phyloP scores from a whole-genome alignment of 2,113 vertebrate genomes.

The Cryptotis parvus region DNA sequence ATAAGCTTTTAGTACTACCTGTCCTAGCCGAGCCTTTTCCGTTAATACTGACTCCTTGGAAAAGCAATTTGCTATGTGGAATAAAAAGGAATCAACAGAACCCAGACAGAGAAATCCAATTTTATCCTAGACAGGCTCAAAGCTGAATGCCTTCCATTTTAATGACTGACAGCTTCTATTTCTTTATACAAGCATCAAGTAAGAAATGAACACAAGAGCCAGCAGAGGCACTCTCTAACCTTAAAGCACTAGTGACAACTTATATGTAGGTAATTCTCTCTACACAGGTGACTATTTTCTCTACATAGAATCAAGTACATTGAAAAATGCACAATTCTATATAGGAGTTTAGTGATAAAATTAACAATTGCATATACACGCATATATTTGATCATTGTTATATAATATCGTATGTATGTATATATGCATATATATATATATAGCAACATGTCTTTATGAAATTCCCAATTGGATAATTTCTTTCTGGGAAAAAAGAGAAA shows the following conservation, averaged over 20 bases:
- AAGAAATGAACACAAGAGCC: slow-evolving; percentile 58
- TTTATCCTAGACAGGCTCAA: slow-evolving; percentile 83
- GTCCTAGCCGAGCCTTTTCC: slow-evolving; percentile 68
- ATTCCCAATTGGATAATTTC: background rate
- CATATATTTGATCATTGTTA: too few relatives aligned
- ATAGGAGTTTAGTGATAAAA: background rate
- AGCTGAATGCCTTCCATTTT: slow-evolving; percentile 81
- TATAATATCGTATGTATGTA: too few relatives aligned
- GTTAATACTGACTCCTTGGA: slow-evolving; percentile 63
- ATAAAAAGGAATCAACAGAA: slow-evolving; percentile 83
- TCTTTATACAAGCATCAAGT: slow-evolving; percentile 58
- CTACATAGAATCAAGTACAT: background rate
- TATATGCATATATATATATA: too few relatives aligned
- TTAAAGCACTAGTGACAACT: background rate
- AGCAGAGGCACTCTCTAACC: background rate
- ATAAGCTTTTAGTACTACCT: slow-evolving; percentile 79
- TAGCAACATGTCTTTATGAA: background rate
- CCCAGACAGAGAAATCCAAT: slow-evolving; percentile 85
- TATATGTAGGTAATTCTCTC: background rate
- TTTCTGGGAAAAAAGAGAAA: background rate
- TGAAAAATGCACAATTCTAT: background rate
- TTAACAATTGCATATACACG: background rate
- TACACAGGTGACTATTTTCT: background rate
- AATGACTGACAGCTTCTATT: slow-evolving; percentile 81
- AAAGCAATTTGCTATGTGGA: slow-evolving; percentile 86